Evolutionary conservation across 2,113 vertebrate species (phyloP).

Genomic region (Kryptolebias marmoratus): DNA sequence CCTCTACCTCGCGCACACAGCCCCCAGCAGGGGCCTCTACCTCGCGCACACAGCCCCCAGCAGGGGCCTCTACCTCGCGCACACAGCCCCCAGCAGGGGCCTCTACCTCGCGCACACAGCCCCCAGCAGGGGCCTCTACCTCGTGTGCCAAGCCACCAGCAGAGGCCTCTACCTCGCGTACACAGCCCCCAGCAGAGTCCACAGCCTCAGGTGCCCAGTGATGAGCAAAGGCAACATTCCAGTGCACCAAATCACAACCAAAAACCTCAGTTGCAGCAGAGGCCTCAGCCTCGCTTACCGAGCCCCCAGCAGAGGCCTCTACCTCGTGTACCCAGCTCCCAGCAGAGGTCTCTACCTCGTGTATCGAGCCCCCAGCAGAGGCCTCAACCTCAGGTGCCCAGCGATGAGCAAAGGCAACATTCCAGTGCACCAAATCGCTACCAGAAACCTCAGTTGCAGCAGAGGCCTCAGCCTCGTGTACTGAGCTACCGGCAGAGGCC

Average conservation of each 20-base stretch:
- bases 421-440: not conserved
- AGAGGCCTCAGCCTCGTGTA: not conserved
- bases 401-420: not conserved
- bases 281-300: not conserved
- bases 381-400: not conserved
- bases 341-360: not conserved
- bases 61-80: too few relatives aligned
- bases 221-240: not conserved
- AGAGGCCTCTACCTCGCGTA: not conserved
- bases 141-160: not conserved
- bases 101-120: not conserved
- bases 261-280: not conserved
- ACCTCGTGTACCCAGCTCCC: too few relatives aligned
- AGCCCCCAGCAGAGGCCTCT: not conserved
- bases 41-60: too few relatives aligned
- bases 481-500: not conserved
- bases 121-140: not conserved
- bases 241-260: not conserved
- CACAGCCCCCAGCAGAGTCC: not conserved
- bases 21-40: not conserved
- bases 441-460: not conserved
- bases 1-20: not conserved
- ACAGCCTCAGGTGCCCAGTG: not conserved
- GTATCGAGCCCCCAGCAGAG: not conserved
- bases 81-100: not conserved